phyloP scores from a whole-genome alignment of 1,140 invertebrate species.

The Macrobrachium nipponense region DNA sequence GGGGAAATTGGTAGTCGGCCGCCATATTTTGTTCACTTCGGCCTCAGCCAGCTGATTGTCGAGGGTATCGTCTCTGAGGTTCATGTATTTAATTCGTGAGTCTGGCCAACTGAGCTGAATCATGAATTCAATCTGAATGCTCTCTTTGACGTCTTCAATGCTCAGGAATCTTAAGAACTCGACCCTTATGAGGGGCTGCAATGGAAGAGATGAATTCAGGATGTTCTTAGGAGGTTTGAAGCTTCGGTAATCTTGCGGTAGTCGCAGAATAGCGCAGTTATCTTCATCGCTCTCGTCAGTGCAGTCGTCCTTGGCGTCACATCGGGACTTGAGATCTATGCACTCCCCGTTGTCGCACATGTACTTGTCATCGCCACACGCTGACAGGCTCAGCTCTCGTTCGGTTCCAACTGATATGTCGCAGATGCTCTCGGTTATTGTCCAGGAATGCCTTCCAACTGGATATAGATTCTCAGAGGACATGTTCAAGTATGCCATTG shows the following conservation, averaged over 20 bases:
- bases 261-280: conserved; percentile 23
- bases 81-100: conserved; percentile 16
- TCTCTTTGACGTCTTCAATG: conserved; percentile 23
- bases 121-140: conserved; percentile 22
- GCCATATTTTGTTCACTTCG: conserved; percentile 5
- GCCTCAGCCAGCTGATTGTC: background rate
- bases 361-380: background rate
- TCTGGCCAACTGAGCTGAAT: conserved; percentile 18
- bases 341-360: conserved; percentile 30
- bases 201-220: background rate
- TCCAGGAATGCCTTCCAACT: conserved; percentile 13
- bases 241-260: conserved; percentile 14
- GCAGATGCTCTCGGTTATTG: background rate
- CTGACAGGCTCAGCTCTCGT: conserved; percentile 22
- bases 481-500: background rate
- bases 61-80: background rate
- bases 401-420: background rate
- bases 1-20: conserved; percentile 11
- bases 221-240: conserved; percentile 36
- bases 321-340: conserved; percentile 13
- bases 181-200: background rate
- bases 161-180: conserved; percentile 16
- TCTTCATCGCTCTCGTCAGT: conserved; percentile 30
- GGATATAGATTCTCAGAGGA: background rate
- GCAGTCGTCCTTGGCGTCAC: conserved; percentile 33